Conservation (phyloP, 30 jellyfish, hydroid and myxozoan genomes). For the Chrysaora quinquecirrha region DNA sequence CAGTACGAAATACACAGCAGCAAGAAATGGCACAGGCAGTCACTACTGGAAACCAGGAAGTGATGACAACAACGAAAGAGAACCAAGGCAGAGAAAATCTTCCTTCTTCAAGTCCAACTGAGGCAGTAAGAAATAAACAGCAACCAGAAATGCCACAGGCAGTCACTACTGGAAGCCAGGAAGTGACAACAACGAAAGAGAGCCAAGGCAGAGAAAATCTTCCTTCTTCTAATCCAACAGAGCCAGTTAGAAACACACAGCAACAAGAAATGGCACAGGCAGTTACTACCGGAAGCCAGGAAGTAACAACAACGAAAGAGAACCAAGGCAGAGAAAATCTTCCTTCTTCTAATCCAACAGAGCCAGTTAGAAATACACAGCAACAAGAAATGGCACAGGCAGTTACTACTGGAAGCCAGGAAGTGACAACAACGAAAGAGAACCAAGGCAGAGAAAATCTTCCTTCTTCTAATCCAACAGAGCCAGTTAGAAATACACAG, state of each 20-base stretch:
- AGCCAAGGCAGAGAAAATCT: not conserved
- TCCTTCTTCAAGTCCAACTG: not conserved
- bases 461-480: no score
- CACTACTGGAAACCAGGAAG: no score
- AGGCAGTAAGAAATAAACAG: not conserved
- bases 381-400: no score
- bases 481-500: no score
- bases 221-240: not conserved
- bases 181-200: not conserved
- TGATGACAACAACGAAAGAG: no score
- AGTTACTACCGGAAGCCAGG: not conserved
- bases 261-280: not conserved
- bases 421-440: no score
- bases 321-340: no score
- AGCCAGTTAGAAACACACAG: not conserved
- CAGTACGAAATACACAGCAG: not conserved
- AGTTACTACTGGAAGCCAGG: no score
- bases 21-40: not conserved
- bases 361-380: no score
- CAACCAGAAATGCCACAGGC: not conserved
- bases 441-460: no score
- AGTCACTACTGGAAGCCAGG: not conserved
- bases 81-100: not conserved
- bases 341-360: no score
- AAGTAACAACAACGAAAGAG: conserved; percentile 5